Evolutionary conservation across 2,888 invertebrate species (phyloP), one percentile per base, ranked within the genome.

Genomic region (Chydorus sphaericus): DNA sequence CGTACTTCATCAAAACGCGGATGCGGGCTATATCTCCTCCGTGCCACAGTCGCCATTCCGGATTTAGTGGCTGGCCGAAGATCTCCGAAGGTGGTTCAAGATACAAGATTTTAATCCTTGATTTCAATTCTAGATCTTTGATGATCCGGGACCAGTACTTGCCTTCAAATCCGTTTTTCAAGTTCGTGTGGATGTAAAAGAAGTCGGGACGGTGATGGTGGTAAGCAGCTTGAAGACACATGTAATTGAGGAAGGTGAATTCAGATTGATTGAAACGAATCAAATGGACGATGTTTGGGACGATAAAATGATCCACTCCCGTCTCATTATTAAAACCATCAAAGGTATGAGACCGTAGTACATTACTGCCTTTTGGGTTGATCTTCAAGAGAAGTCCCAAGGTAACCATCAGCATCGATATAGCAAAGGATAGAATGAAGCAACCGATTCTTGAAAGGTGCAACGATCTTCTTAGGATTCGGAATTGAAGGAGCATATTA

Each of bases 1-100:
- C 68, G 53, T 63, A 63, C 48, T 62, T 52, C 60, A 61, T 63
- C 30, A 68, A 54, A 20, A 67, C 61, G 11, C 60, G 56, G 11
- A 68, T 60, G 11, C 60, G 51, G 18, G 57, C 59, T 18, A 60
- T 37, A 36, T 60, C 60, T 7, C 59, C 60, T 11, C 49, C 59
- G 30, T 60, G 60, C 18, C 52, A 58, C 3, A 60, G 30, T 33
- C 37, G 39, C 57, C 57, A 57, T 18, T 36, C 48, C 5, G 67
- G 68, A 57, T 67, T 68, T 4, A 57, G 36, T 26, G 44, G 26
- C 30, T 57, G 57, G 5, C 57, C 57, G n/a, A 48, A 57, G 23
- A 57, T 54, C 37, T 48, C 48, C 14, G 36, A 23, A 16, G 54
- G 57, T 11, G 37, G 54, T 18, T 54, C 48, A n/a, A 54, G 31